These are phyloP conservation scores for Gerris lacustris DNA, from an alignment of 2,888 invertebrate genomes.

Conservation along the genomic window DNA sequence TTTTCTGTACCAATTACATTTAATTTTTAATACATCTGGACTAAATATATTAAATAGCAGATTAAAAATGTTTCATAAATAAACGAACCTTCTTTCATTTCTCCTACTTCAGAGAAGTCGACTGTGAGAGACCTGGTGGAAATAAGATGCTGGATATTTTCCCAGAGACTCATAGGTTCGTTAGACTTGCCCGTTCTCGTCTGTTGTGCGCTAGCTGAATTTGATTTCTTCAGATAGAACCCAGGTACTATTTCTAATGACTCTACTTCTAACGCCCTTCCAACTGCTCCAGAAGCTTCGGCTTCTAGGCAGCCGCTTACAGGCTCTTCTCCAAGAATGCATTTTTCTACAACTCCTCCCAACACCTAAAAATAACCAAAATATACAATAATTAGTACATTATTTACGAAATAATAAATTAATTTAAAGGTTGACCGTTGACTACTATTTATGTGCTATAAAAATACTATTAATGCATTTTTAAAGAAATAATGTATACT, in stretches of 20 bases:
- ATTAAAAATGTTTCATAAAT: too few species aligned
- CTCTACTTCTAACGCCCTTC: constrained; percentile 8
- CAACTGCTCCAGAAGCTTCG: background rate
- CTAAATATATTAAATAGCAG: too few species aligned
- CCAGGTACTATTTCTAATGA: constrained; percentile 3
- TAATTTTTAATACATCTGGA: too few species aligned
- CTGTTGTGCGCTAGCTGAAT: background rate
- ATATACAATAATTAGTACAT: too few species aligned
- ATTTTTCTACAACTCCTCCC: background rate
- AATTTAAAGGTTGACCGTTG: too few species aligned
- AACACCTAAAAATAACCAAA: constrained; percentile 1
- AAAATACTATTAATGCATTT: too few species aligned
- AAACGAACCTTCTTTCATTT: background rate
- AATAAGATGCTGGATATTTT: constrained; percentile 5
- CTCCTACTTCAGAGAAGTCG: constrained; percentile 12
- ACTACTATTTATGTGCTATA: too few species aligned
- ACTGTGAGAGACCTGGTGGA: constrained; percentile 10
- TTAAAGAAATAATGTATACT: too few species aligned
- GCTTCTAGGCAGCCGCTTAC: constrained; percentile 14
- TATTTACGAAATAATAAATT: too few species aligned
- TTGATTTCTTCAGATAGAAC: background rate
- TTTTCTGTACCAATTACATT: too few species aligned
- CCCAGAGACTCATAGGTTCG: constrained; percentile 1
- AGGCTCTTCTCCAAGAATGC: background rate
- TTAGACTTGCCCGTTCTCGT: background rate